Evolutionary conservation across 1,140 invertebrate species (phyloP).

Genomic region (Ceratina calcarata): DNA sequence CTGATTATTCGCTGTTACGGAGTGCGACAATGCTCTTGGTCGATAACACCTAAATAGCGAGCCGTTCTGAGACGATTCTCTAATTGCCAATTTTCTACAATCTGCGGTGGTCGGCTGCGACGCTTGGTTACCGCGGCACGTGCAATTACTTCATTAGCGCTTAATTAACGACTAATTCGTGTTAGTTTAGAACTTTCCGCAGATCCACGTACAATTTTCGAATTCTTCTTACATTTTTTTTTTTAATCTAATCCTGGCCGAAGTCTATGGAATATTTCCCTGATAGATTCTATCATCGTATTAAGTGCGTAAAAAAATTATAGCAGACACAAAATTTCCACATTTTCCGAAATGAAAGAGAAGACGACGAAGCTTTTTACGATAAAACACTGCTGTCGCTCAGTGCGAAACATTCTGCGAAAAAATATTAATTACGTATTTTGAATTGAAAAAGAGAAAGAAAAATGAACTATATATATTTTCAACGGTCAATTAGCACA

Average conservation of each 20-base stretch:
- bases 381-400: too few relatives aligned
- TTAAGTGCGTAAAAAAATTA: too few relatives aligned
- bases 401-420: not conserved
- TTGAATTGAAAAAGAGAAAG: not conserved
- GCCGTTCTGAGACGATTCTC: constrained; percentile 7
- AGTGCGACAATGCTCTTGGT: not conserved
- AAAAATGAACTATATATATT: not conserved
- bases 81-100: constrained; percentile 50
- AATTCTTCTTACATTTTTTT: not conserved
- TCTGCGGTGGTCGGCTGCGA: constrained; percentile 27
- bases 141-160: constrained; percentile 48
- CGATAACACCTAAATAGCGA: not conserved
- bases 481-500: not conserved
- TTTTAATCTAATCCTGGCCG: too few relatives aligned
- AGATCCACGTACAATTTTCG: constrained; percentile 9
- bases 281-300: too few relatives aligned
- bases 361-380: too few relatives aligned
- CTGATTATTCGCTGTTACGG: not conserved
- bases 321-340: too few relatives aligned
- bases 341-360: too few relatives aligned
- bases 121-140: constrained; percentile 32
- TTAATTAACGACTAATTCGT: constrained; percentile 46
- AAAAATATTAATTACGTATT: not conserved
- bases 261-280: too few relatives aligned
- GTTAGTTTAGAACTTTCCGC: constrained; percentile 21